Evolutionary conservation across 2,888 invertebrate genomes (phyloP).

Genomic region (Malthinus flaveolus): DNA sequence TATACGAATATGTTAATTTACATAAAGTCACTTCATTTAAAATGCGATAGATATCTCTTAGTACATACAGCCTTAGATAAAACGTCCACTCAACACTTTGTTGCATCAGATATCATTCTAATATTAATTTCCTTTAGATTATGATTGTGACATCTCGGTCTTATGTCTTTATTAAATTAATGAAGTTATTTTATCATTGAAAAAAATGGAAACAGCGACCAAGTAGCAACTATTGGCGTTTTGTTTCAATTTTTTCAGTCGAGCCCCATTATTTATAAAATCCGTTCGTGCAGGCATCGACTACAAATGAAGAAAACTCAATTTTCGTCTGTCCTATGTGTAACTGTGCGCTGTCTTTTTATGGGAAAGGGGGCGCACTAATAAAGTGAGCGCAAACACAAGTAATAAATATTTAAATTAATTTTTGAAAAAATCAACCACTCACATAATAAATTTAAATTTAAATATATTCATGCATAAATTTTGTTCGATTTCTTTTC

Average conservation of each 20-base stretch:
- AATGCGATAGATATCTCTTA: conserved; percentile 12
- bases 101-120: conserved; percentile 28
- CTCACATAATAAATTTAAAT: neutral
- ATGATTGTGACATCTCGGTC: conserved; percentile 25
- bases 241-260: too few relatives aligned
- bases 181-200: conserved; percentile 6
- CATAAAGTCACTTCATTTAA: conserved; percentile 20
- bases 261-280: too few relatives aligned
- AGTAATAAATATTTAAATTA: neutral
- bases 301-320: too few relatives aligned
- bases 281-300: too few relatives aligned
- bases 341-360: too few relatives aligned
- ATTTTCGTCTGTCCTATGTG: too few relatives aligned
- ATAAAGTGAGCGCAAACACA: neutral
- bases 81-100: conserved; percentile 34
- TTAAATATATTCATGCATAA: conserved; percentile 7
- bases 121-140: conserved; percentile 32
- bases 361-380: too few relatives aligned
- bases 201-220: neutral
- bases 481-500: conserved; percentile 4
- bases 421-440: neutral
- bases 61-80: conserved; percentile 19
- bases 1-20: conserved; percentile 27
- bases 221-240: too few relatives aligned
- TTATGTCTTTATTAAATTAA: conserved; percentile 15